Evolutionary conservation across 2,113 vertebrate genomes (phyloP).

Genomic region (Apistogramma diplotaenia): DNA sequence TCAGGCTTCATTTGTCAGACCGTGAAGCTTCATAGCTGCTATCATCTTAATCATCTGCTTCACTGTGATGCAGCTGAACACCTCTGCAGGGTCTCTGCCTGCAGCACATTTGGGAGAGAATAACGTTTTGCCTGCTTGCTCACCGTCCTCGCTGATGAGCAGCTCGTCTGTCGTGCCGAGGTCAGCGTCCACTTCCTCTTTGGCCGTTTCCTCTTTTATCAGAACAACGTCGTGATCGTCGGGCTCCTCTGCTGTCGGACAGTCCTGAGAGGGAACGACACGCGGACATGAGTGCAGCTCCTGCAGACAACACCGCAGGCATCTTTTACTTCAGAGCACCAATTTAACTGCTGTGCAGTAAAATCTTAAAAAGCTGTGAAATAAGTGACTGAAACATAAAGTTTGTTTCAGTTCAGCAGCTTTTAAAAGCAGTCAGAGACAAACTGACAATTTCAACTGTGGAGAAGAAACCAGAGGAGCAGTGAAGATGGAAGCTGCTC

Average conservation of each 20-base stretch:
- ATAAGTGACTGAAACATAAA: too few relatives aligned
- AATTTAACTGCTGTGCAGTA: accelerated
- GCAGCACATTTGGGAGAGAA: too few relatives aligned
- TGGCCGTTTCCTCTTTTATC: constrained; percentile 49
- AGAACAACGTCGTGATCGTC: constrained; percentile 7
- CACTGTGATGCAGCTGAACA: neutral
- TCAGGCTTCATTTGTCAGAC: neutral
- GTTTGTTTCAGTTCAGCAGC: neutral
- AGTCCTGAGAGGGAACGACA: neutral
- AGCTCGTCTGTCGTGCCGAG: neutral
- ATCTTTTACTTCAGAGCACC: neutral
- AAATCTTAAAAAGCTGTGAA: too few relatives aligned
- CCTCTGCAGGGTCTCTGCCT: neutral
- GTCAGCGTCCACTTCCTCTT: constrained; percentile 7
- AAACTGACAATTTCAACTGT: too few relatives aligned
- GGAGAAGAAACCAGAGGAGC: too few relatives aligned
- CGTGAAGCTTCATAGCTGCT: too few relatives aligned
- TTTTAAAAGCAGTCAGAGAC: neutral
- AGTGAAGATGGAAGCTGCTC: too few relatives aligned
- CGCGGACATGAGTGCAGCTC: too few relatives aligned
- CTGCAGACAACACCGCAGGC: too few relatives aligned
- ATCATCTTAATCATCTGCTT: neutral
- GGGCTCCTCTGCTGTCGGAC: neutral
- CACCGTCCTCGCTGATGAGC: constrained; percentile 48
- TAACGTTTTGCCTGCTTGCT: too few relatives aligned